These are phyloP conservation scores for Mastacembelus armatus DNA, from an alignment of 2,797 vertebrate species.

Conservation along the genomic window DNA sequence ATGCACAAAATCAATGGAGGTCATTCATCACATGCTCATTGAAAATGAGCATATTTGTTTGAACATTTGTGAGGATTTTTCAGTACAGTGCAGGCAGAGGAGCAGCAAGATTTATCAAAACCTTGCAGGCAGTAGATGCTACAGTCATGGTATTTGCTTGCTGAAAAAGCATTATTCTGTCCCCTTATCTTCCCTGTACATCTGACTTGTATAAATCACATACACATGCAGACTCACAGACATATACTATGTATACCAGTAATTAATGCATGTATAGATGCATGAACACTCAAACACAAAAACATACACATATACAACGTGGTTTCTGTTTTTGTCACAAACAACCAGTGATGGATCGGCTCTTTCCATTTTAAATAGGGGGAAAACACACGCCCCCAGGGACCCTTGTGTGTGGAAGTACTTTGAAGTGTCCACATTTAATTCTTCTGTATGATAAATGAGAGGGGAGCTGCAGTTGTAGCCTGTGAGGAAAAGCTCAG, in stretches of 20 bases:
- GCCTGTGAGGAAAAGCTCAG: constrained; percentile 75
- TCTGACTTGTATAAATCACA: constrained; percentile 64
- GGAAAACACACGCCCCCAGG: constrained; percentile 77
- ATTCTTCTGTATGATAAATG: constrained; percentile 84
- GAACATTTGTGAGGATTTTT: constrained; percentile 68
- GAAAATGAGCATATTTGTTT: constrained; percentile 75
- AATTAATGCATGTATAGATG: constrained; percentile 46
- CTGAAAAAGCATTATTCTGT: constrained; percentile 70
- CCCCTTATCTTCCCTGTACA: constrained; percentile 54
- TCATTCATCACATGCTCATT: constrained; percentile 75
- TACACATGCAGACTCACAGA: constrained; percentile 4
- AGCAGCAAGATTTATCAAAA: constrained; percentile 70
- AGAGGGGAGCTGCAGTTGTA: constrained; percentile 67
- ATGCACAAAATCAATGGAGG: constrained; percentile 69
- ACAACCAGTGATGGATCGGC: constrained; percentile 80
- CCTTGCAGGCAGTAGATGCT: constrained; percentile 48
- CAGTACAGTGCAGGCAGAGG: constrained; percentile 45
- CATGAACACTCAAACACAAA: constrained; percentile 2
- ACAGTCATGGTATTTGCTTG: constrained; percentile 55
- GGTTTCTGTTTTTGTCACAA: constrained; percentile 74
- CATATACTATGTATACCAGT: constrained; percentile 1
- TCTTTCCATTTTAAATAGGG: constrained; percentile 79
- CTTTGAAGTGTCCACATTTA: constrained; percentile 85
- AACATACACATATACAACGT: constrained; percentile 50
- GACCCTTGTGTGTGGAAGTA: constrained; percentile 80